Evolutionary conservation across 2,888 invertebrate genomes (phyloP).

Genomic region (Agrypnus murinus): DNA sequence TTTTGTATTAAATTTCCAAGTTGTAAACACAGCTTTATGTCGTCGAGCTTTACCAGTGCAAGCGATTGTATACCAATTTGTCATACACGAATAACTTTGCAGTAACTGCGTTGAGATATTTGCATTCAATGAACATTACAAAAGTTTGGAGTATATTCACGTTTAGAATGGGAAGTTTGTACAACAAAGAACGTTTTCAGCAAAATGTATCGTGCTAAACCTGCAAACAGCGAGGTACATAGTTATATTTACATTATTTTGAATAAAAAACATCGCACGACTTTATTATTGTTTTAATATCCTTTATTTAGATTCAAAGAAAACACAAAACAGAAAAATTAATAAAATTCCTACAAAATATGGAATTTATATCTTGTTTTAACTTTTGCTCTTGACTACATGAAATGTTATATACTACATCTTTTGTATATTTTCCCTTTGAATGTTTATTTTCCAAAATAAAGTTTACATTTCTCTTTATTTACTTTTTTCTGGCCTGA

Average conservation of each 20-base stretch:
- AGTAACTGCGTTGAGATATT: constrained; percentile 8
- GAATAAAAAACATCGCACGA: too few species aligned
- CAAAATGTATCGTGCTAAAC: too few species aligned
- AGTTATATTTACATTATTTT: too few species aligned
- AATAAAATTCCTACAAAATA: neutral
- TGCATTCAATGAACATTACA: neutral
- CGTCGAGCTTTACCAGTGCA: constrained; percentile 2
- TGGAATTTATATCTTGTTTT: constrained; percentile 1
- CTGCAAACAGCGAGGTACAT: too few species aligned
- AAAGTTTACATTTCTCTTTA: constrained; percentile 19
- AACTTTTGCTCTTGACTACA: neutral
- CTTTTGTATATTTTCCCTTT: constrained; percentile 14
- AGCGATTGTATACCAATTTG: neutral
- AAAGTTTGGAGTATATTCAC: neutral
- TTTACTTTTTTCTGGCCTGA: constrained; percentile 20
- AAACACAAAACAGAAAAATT: neutral
- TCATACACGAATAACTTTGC: neutral
- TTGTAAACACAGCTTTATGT: constrained; percentile 5
- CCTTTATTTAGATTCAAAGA: too few species aligned
- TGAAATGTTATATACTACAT: constrained; percentile 15
- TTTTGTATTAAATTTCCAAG: neutral
- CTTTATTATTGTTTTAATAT: too few species aligned
- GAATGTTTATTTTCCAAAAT: constrained; percentile 19
- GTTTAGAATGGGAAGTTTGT: neutral
- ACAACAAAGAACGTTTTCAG: neutral